Conservation (phyloP, 2,797 vertebrate genomes). For the Xenops minutus region DNA sequence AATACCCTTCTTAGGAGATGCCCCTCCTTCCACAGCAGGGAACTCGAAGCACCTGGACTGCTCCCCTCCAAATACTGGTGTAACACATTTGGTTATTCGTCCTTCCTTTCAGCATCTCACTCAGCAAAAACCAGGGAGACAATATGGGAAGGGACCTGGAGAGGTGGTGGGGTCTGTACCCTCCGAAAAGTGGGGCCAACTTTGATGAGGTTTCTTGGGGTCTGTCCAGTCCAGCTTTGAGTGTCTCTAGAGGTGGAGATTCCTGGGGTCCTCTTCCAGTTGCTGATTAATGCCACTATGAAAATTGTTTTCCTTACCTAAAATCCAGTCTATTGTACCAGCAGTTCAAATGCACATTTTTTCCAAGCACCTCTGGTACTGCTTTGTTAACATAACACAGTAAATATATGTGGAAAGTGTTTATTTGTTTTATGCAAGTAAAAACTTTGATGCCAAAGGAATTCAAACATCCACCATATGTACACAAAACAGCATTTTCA, state of each 20-base stretch:
- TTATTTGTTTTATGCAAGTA: background rate
- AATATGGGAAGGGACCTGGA: background rate
- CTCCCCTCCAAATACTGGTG: background rate
- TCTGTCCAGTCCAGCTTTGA: background rate
- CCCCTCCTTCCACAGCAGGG: accelerated
- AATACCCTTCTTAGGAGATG: background rate
- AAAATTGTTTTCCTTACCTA: background rate
- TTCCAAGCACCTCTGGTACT: background rate
- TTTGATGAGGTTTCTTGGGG: background rate
- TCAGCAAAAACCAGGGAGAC: background rate
- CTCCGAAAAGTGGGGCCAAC: background rate
- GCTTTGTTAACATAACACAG: background rate
- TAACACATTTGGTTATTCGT: accelerated
- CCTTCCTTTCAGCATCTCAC: background rate
- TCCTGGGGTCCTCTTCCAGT: background rate
- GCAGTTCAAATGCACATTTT: background rate
- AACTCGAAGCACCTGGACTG: background rate
- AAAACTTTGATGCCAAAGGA: background rate
- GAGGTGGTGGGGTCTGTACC: background rate
- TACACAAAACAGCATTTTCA: background rate
- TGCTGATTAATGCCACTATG: background rate
- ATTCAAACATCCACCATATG: background rate
- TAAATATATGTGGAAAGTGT: background rate
- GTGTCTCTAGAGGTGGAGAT: background rate
- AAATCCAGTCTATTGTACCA: background rate